Evolutionary conservation across 2,113 vertebrate genomes (phyloP).

Genomic region (Illadopsis cleaveri): DNA sequence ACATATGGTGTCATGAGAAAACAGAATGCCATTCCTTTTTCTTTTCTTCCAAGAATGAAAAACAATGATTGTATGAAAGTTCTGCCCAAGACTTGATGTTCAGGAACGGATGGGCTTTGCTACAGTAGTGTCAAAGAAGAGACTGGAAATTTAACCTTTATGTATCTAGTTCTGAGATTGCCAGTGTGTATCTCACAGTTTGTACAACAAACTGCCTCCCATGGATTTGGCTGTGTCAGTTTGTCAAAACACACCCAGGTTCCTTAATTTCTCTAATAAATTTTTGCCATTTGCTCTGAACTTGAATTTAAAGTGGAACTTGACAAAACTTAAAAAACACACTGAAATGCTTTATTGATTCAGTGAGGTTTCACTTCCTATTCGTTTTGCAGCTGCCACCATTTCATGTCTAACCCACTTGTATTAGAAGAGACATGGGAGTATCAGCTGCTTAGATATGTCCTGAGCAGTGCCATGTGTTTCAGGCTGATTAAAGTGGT

Average conservation of each 20-base stretch:
- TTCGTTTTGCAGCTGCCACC: neutral
- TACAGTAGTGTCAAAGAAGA: neutral
- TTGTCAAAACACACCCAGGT: neutral
- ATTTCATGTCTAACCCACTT: neutral
- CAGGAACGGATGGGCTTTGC: neutral
- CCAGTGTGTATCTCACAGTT: neutral
- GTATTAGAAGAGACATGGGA: neutral
- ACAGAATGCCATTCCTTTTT: neutral
- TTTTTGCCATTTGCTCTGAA: neutral
- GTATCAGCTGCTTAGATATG: neutral
- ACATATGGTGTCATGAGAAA: neutral
- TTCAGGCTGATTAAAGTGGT: constrained; percentile 6
- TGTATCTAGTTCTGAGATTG: neutral
- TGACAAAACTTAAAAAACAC: neutral
- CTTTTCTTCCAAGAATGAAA: neutral
- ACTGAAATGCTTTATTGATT: neutral
- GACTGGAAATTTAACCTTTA: neutral
- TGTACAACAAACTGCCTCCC: neutral
- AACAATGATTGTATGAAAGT: neutral
- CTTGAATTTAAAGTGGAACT: neutral
- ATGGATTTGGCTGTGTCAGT: neutral
- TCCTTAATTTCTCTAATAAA: neutral
- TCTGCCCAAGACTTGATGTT: neutral
- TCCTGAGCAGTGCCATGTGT: neutral
- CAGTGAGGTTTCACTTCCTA: neutral